Base-by-base conservation (phyloP, 2,113 vertebrate species). In the Montifringilla adamsi region DNA sequence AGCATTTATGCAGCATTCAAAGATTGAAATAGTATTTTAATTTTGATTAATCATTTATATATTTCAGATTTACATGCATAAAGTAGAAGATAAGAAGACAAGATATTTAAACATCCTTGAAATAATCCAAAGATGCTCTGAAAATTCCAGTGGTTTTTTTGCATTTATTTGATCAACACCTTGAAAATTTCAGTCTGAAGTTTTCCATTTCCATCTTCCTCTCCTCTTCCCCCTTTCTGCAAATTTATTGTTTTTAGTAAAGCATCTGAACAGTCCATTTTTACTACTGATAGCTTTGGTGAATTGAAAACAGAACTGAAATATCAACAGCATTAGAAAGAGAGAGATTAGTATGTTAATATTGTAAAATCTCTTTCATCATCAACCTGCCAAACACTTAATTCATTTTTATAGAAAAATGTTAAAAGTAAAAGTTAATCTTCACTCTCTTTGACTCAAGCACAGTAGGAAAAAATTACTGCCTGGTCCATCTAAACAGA, bases 191-290 rank as follows among this genome's bases (percentile, higher is more conserved):
- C 31, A 64, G 24, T 28, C 37, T 53, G 59, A 43, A 78, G 53
- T 22, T 28, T 1, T 15, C 5, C 4, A 33, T 81, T 87, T 74
- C 23, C 58, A 4, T 30, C 35, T 62, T 70, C 5, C 10, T 60
- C 6, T 13, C 6, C 16, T 44, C 6, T 21, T 7, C 1, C 2
- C 1, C 1, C 3, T 56, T 75, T 47, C 22, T 1, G 1, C 3
- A 39, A 27, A 46, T 47, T 63, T 85, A 18, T 73, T 76, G 6
- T 1, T 60, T 78, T 64, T 28, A 24, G 5, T 47, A 23, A 84
- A 63, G 75, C 63, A 31, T 6, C 5, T 9, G 26, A 47, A 6
- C 5, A 59, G 7, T 31, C 8, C 6, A 23, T 13, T 73, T 76
- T 72, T 78, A 50, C 10, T 30, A 39, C 3, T n/a, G 15, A 33